Percentiles rank a stretch among this genome's conserved stretches.
Conservation (phyloP, 2,888 invertebrate genomes). For the Drosophila subsilvestris region DNA sequence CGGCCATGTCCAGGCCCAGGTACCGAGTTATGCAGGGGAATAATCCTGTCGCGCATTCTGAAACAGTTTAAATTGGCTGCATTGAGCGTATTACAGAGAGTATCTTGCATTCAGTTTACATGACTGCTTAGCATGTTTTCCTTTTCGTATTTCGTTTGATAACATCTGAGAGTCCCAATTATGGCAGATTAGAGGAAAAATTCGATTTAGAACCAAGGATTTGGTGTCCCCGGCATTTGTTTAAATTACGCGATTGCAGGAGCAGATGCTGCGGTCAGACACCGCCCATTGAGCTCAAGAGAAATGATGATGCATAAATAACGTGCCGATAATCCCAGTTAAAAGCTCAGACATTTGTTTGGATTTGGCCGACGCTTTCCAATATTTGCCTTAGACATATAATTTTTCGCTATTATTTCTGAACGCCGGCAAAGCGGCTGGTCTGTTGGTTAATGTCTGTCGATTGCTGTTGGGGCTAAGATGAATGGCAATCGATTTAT, state of each 20-base stretch:
- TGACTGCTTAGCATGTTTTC: no score
- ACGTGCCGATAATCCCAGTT: constrained; percentile 74
- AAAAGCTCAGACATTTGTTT: constrained; percentile 76
- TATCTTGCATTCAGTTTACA: neutral
- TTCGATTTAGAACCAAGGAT: constrained; percentile 1
- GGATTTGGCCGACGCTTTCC: constrained; percentile 62
- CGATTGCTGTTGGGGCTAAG: constrained; percentile 58
- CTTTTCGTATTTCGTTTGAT: no score
- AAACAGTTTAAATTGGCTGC: neutral
- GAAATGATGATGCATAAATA: constrained; percentile 72
- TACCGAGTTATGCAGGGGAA: neutral
- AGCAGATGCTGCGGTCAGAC: constrained; percentile 25
- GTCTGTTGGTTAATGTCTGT: constrained; percentile 65
- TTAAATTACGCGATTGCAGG: constrained; percentile 7
- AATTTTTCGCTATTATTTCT: constrained; percentile 42
- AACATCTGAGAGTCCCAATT: neutral
- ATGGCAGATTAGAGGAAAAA: neutral
- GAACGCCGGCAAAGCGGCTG: constrained; percentile 12
- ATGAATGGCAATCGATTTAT: constrained; percentile 71
- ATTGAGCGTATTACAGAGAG: neutral
- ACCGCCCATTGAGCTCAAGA: constrained; percentile 51
- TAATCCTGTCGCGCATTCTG: no score
- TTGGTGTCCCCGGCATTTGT: neutral
- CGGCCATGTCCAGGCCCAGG: constrained; percentile 9
- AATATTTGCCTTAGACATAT: constrained; percentile 46